Base-by-base conservation (phyloP, 2,797 vertebrate species). In the Syngnathus acus region DNA sequence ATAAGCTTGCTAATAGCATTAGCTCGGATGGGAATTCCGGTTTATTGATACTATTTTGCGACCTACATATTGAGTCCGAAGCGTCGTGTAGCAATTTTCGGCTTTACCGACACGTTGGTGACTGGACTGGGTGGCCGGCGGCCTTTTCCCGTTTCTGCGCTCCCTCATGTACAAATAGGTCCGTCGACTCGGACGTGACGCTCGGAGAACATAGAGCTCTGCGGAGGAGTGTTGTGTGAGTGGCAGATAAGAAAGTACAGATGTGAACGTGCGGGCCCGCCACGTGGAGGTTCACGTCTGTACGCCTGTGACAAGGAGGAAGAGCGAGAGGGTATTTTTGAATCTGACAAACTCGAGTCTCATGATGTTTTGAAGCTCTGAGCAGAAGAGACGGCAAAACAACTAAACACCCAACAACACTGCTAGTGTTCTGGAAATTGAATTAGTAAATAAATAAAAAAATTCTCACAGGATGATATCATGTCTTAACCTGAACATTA, bases 331-430 rank as follows among this genome's bases (percentile, higher is more conserved):
- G 68, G 48, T 81, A 73, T 86, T 78, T 86, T 76, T 78, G 76
- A 75, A 65, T 74, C 73, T 9, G 66, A 72, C 79, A 86, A 86
- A 87, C 79, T 82, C 68, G 38, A 84, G 83, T 82, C 85, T 78
- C 82, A 86, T 88, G 88, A 87, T 89, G 84, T 87, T 89, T 88
- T 89, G 70, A 77, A 85, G 80, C 74, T 76, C 71, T 70, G 68
- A 40, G 58, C 57, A 69, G 66, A 14, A 8, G 57, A 47, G 55
- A 39, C 47, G 3, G 62, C 26, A 38, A 40, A 62, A 82, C 75
- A 65, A 73, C 70, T 37, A 74, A 23, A 17, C 43, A 43, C 66
- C 69, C 23, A 72, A 79, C 68, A 77, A 70, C 40, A 74, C 40
- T 53, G 71, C 60, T 62, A 65, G 62, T 68, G 68, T 54, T 38